A percentile compares a stretch with the other conserved stretches of the same genome.
These are phyloP conservation scores for Yponomeuta cagnagella DNA, from an alignment of 2,888 invertebrate genomes.

Conservation along the genomic window DNA sequence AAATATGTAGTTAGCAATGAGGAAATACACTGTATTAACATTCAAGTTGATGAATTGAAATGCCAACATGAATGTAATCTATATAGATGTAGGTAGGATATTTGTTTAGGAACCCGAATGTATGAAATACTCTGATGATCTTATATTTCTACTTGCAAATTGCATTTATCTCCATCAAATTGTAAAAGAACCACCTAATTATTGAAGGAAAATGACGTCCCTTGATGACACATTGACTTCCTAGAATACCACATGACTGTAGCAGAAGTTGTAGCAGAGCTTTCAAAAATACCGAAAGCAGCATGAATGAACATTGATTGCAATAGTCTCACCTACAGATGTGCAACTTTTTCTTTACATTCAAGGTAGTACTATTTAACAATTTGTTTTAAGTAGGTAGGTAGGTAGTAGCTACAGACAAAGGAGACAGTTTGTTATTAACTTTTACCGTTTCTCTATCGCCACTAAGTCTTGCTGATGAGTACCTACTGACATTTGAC, in stretches of 20 bases:
- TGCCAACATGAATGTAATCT: too few species aligned
- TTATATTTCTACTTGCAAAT: too few species aligned
- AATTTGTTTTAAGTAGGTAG: background rate
- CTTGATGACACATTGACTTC: too few species aligned
- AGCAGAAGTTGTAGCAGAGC: background rate
- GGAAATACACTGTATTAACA: too few species aligned
- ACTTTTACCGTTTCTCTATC: constrained; percentile 12
- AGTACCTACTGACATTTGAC: constrained; percentile 45
- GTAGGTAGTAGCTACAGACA: background rate
- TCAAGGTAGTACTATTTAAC: background rate
- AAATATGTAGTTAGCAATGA: too few species aligned
- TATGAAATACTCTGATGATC: too few species aligned
- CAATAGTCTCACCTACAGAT: background rate
- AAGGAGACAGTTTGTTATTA: constrained; percentile 7
- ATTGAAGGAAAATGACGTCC: too few species aligned
- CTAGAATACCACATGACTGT: background rate
- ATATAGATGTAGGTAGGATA: too few species aligned
- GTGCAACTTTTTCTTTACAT: background rate
- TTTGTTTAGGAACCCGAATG: too few species aligned
- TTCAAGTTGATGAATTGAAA: too few species aligned
- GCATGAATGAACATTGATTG: background rate
- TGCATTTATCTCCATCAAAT: too few species aligned
- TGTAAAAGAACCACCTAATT: too few species aligned
- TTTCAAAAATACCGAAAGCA: background rate
- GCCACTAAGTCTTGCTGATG: constrained; percentile 18